Evolutionary conservation across 1,140 invertebrate genomes (phyloP).

Genomic region (Potamilus streckersoni): DNA sequence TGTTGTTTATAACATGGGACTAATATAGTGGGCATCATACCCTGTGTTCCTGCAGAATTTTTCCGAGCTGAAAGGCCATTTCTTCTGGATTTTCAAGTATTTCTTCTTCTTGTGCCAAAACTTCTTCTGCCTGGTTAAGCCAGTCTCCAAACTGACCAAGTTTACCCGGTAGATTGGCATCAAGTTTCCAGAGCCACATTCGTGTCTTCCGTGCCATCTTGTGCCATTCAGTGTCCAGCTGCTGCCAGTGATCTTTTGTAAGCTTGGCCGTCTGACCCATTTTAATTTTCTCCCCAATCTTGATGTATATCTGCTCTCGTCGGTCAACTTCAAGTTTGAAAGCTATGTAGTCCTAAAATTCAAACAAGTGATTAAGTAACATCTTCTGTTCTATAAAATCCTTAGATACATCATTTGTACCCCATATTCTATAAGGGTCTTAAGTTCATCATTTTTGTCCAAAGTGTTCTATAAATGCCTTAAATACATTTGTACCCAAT

Average conservation of each 20-base stretch:
- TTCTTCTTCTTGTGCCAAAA: conserved; percentile 71
- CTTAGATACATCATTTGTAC: no score
- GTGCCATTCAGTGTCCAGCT: conserved; percentile 51
- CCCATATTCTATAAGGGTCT: no score
- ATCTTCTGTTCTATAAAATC: not conserved
- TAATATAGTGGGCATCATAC: conserved; percentile 41
- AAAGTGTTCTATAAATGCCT: no score
- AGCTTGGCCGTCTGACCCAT: conserved; percentile 50
- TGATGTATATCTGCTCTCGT: conserved; percentile 49
- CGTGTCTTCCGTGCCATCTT: conserved; percentile 62
- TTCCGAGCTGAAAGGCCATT: conserved; percentile 75
- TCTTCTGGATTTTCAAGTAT: conserved; percentile 42
- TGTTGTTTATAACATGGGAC: no score
- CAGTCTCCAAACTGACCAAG: conserved; percentile 89
- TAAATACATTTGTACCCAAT: not conserved
- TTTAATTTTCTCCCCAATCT: conserved; percentile 51
- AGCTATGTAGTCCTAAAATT: conserved; percentile 56
- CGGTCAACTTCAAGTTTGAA: conserved; percentile 61
- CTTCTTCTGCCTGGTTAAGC: conserved; percentile 86
- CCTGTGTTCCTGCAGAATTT: conserved; percentile 85
- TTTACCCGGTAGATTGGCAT: conserved; percentile 84
- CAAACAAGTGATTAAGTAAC: conserved; percentile 6
- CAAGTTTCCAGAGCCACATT: conserved; percentile 71
- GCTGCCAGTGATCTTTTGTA: conserved; percentile 46
- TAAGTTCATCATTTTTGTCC: no score